Base-by-base conservation (phyloP, 1,140 invertebrate species). In the Chironomus tepperi region DNA sequence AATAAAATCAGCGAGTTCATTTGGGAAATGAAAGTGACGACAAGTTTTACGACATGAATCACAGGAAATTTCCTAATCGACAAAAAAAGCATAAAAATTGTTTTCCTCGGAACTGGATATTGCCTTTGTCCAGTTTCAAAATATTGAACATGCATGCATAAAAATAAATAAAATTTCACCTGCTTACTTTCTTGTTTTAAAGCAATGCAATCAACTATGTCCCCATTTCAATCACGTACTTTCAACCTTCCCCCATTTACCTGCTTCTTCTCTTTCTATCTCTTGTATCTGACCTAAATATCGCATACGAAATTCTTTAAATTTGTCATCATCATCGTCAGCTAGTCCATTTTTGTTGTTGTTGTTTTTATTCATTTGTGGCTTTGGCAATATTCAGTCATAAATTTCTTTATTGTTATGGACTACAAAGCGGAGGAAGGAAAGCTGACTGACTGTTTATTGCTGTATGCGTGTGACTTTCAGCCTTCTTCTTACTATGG, bases 211-310 rank as follows among this genome's bases (percentile, higher is more conserved):
- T n/a, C 12, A 57, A 57, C 24, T 34, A 0, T 15, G 47, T 57
- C 47, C 47, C 47, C 47, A 57, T 57, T 57, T 57, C n/a, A n/a
- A 57, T 57, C 47, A 57, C 47, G 47, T 57, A 57, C 12, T 57
- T 57, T 57, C 47, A 57, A 57, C 47, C 47, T 57, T 57, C 47
- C n/a, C 47, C n/a, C 47, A 5, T 57, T 57, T 34, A 34, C 24
- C 24, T n/a, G 47, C 47, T 57, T 57, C 43, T 34, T 34, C 24
- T 34, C 24, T 34, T 34, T 34, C 24, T 34, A 34, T 34, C 24
- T 34, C 24, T 34, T 34, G 24, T 34, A 34, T 34, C 24, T 57
- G 47, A 57, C 47, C 47, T 15, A 57, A 57, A 57, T 57, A 57
- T 57, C 47, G 47, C 12, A 57, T n/a, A 57, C 12, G 10, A 57